Evolutionary conservation across 2,797 vertebrate species (phyloP).

Genomic region (Cryptoprocta ferox): DNA sequence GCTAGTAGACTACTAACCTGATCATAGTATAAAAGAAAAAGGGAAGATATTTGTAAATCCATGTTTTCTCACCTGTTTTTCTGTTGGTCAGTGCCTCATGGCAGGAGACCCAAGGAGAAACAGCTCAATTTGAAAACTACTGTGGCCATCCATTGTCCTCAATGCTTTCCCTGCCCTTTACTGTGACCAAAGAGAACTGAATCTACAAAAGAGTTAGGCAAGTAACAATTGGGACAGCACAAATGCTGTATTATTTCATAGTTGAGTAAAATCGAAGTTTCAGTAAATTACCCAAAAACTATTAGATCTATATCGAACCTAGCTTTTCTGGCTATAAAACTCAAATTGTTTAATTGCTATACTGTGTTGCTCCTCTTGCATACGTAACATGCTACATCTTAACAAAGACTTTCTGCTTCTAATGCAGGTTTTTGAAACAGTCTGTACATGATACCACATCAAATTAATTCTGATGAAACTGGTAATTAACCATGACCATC

Average conservation of each 20-base stretch:
- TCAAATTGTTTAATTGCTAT: background rate
- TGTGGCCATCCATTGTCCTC: background rate
- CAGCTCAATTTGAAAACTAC: background rate
- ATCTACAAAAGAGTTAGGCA: background rate
- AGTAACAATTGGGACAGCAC: background rate
- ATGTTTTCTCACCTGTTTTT: background rate
- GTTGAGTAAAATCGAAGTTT: background rate
- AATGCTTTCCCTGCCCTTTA: background rate
- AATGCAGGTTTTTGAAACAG: background rate
- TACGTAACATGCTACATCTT: background rate
- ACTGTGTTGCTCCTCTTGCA: background rate
- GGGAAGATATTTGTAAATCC: background rate
- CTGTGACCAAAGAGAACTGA: background rate
- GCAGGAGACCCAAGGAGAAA: background rate
- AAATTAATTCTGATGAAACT: constrained; percentile 35
- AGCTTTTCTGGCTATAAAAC: background rate
- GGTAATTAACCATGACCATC: background rate
- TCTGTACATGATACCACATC: background rate
- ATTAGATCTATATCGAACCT: background rate
- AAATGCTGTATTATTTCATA: background rate
- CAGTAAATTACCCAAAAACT: background rate
- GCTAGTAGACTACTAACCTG: background rate
- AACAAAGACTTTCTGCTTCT: background rate
- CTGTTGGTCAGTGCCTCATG: background rate
- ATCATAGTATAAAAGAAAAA: background rate